Evolutionary conservation across 2,888 invertebrate species (phyloP).

Genomic region (Cyrtodaria siliqua): DNA sequence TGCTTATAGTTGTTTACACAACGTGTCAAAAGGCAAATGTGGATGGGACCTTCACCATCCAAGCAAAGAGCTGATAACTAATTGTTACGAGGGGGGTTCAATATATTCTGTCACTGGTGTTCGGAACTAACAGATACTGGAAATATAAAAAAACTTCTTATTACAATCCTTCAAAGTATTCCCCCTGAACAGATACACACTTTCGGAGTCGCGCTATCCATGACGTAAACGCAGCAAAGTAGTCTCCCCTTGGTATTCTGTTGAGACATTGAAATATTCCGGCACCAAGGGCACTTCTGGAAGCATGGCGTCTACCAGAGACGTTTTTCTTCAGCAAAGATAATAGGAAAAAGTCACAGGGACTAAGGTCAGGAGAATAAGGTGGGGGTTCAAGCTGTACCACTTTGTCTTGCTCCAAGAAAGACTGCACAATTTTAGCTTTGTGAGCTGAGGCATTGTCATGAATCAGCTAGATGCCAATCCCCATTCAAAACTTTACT

Average conservation of each 20-base stretch:
- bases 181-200: conserved; percentile 1
- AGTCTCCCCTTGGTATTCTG: conserved; percentile 8
- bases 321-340: not conserved
- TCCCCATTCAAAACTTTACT: conserved; percentile 8
- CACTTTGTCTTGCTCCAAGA: conserved; percentile 7
- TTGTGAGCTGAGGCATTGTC: not conserved
- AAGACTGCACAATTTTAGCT: conserved; percentile 5
- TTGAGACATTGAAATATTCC: conserved; percentile 15
- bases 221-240: conserved; percentile 2
- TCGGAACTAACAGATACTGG: not conserved
- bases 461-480: not conserved
- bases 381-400: not conserved
- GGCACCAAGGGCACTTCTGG: conserved; percentile 7
- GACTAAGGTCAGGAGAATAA: conserved; percentile 12
- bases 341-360: conserved; percentile 5
- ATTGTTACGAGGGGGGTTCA: not conserved
- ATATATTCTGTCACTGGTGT: not conserved
- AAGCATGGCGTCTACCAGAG: conserved; percentile 13
- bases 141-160: not conserved
- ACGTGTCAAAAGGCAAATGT: too few species aligned
- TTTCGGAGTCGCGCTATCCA: not conserved
- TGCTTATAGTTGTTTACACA: too few species aligned
- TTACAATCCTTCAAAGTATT: not conserved
- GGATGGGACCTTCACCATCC: too few species aligned
- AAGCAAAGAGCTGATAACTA: too few species aligned